phyloP scores from a whole-genome alignment of 1,140 invertebrate genomes.

The Paralvinella palmiformis region DNA sequence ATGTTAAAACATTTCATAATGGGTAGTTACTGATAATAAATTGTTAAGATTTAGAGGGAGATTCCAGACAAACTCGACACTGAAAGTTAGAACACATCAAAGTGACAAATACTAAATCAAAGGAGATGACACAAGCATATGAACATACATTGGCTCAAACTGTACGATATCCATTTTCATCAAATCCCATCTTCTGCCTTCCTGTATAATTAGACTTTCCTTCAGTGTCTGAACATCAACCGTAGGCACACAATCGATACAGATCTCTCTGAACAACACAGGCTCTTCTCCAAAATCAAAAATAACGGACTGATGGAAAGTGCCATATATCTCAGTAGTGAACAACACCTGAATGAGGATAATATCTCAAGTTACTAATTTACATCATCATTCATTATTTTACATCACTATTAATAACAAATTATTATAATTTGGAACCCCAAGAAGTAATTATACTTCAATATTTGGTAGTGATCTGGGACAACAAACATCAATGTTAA shows the following conservation, averaged over 20 bases:
- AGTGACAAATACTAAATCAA: neutral
- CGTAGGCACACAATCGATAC: constrained; percentile 69
- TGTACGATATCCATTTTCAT: constrained; percentile 57
- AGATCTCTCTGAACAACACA: constrained; percentile 64
- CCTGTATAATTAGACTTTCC: constrained; percentile 47
- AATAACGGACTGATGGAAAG: constrained; percentile 71
- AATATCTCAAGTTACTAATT: too few species aligned
- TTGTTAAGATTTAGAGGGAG: neutral
- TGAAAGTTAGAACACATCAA: constrained; percentile 22
- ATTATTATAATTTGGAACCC: too few species aligned
- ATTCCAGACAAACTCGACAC: neutral
- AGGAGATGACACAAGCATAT: neutral
- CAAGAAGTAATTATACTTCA: too few species aligned
- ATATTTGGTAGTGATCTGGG: too few species aligned
- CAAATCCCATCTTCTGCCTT: constrained; percentile 60
- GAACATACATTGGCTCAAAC: constrained; percentile 53
- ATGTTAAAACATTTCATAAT: too few species aligned
- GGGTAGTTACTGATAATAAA: too few species aligned
- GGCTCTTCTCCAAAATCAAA: constrained; percentile 72
- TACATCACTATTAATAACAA: too few species aligned
- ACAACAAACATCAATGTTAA: too few species aligned
- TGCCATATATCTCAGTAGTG: constrained; percentile 68
- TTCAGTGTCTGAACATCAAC: constrained; percentile 65
- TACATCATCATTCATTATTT: too few species aligned
- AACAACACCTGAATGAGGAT: constrained; percentile 56